Percentiles rank a stretch among this genome's conserved stretches.
Evolutionary conservation across 2,888 invertebrate species (phyloP).

Genomic region (Elmis aenea): DNA sequence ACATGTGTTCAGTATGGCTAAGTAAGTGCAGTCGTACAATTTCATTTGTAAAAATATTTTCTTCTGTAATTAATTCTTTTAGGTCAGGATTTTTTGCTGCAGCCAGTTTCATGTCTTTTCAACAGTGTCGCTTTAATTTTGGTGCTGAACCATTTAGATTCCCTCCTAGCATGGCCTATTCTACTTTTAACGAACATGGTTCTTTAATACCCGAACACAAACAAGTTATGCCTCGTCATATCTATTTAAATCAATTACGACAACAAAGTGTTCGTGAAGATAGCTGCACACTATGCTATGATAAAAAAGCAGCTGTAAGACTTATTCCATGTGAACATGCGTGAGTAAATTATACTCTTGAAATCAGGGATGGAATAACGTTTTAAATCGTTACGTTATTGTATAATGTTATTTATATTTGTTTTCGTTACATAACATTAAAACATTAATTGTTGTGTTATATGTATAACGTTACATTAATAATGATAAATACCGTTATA

Average conservation of each 20-base stretch:
- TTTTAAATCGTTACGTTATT: too few species aligned
- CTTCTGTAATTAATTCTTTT: constrained; percentile 27
- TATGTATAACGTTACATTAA: too few species aligned
- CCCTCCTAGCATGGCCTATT: constrained; percentile 67
- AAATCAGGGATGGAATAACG: too few species aligned
- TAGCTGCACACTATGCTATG: constrained; percentile 84
- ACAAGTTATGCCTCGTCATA: constrained; percentile 73
- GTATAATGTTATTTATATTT: too few species aligned
- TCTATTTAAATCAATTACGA: constrained; percentile 69
- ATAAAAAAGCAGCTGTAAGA: constrained; percentile 67
- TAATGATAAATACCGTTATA: too few species aligned
- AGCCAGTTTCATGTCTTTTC: constrained; percentile 95
- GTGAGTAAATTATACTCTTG: too few species aligned
- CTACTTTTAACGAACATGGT: constrained; percentile 74
- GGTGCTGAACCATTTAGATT: constrained; percentile 73
- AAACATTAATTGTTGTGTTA: too few species aligned
- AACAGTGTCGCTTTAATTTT: constrained; percentile 91
- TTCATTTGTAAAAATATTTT: too few species aligned
- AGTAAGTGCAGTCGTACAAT: constrained; percentile 49
- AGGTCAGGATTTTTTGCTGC: constrained; percentile 90
- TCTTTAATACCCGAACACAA: constrained; percentile 71
- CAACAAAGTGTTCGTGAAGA: constrained; percentile 73
- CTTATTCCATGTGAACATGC: constrained; percentile 79
- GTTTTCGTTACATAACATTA: too few species aligned
- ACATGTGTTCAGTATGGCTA: constrained; percentile 71